Evolutionary conservation across 2,113 vertebrate genomes (phyloP).

Genomic region (Coreoperca whiteheadi): DNA sequence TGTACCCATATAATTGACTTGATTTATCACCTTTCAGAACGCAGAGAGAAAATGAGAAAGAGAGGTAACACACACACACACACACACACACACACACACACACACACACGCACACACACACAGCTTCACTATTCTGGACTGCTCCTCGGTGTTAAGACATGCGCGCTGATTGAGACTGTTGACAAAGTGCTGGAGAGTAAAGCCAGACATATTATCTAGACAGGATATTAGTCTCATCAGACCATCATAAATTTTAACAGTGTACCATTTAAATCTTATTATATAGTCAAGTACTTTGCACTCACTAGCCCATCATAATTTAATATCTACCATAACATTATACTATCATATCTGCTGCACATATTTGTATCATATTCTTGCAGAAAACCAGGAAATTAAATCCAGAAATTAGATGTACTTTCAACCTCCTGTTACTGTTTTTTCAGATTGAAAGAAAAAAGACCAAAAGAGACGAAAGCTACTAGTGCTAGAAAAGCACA

Average conservation of each 20-base stretch:
- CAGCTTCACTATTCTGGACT: background rate
- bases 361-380: constrained; percentile 10
- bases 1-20: constrained; percentile 48
- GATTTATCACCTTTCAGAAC: constrained; percentile 57
- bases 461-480: background rate
- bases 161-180: constrained; percentile 5
- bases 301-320: constrained; percentile 60
- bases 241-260: constrained; percentile 72
- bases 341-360: constrained; percentile 34
- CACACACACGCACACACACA: constrained; percentile 12
- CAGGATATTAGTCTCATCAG: constrained; percentile 73
- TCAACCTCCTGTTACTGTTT: constrained; percentile 18
- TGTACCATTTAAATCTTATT: constrained; percentile 59
- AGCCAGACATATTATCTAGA: constrained; percentile 56
- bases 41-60: constrained; percentile 44
- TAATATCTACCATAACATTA: constrained; percentile 49
- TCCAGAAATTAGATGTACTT: constrained; percentile 14
- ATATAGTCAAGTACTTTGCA: constrained; percentile 33
- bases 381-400: constrained; percentile 21
- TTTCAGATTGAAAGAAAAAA: background rate
- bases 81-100: constrained; percentile 34
- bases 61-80: constrained; percentile 39
- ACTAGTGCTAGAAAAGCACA: background rate
- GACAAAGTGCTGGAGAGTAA: constrained; percentile 44
- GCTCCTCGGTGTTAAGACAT: constrained; percentile 8